Conservation (phyloP, 2,888 invertebrate species). For the Ctenicera cuprea region DNA sequence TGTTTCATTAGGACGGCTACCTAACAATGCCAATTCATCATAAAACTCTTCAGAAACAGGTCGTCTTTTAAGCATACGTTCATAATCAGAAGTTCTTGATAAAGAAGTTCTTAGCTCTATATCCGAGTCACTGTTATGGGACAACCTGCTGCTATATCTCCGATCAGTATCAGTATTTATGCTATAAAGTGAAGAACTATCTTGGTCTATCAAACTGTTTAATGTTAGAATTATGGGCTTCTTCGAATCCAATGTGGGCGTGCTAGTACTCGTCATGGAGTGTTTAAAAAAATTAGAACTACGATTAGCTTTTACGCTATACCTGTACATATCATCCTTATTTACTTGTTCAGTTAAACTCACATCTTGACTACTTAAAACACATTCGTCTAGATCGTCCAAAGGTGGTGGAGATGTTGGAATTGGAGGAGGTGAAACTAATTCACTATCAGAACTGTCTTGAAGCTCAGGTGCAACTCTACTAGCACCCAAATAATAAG, state of each 20-base stretch:
- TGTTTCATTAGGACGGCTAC: constrained; percentile 75
- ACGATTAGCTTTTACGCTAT: constrained; percentile 34
- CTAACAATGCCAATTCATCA: constrained; percentile 80
- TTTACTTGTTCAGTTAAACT: constrained; percentile 56
- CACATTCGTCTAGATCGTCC: constrained; percentile 78
- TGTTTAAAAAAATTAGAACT: constrained; percentile 24
- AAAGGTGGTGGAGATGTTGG: constrained; percentile 85
- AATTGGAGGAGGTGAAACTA: constrained; percentile 86
- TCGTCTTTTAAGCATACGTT: constrained; percentile 76
- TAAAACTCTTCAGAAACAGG: constrained; percentile 86
- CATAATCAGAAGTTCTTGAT: constrained; percentile 60
- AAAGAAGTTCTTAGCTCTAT: constrained; percentile 65
- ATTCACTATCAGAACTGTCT: constrained; percentile 88
- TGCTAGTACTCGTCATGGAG: neutral
- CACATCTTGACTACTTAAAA: constrained; percentile 51
- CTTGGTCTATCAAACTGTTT: constrained; percentile 54
- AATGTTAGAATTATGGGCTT: neutral
- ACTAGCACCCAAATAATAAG: constrained; percentile 87
- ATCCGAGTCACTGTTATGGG: constrained; percentile 72
- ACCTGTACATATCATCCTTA: constrained; percentile 51
- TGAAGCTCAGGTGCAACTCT: constrained; percentile 80
- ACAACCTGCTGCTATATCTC: constrained; percentile 58
- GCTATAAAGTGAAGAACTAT: constrained; percentile 62
- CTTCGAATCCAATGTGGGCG: constrained; percentile 6
- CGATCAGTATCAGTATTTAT: constrained; percentile 59